Conservation (phyloP, 2,113 vertebrate genomes). For the Hyperopisus bebe region DNA sequence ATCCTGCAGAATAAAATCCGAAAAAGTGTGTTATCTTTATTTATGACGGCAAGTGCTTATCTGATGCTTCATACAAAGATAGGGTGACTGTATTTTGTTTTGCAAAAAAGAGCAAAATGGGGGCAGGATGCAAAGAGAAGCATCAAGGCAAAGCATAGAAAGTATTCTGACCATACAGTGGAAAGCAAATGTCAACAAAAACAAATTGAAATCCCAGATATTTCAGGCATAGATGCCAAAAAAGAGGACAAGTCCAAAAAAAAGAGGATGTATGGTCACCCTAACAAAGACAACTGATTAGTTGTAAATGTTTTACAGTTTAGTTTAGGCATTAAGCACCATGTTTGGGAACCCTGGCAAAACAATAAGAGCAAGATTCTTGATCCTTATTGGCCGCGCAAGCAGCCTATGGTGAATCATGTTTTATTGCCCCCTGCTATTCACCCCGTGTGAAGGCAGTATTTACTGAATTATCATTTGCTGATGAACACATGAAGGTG, state of each 20-base stretch:
- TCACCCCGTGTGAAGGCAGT: background rate
- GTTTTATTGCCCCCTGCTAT: background rate
- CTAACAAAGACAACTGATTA: background rate
- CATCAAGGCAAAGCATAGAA: background rate
- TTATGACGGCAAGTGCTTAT: background rate
- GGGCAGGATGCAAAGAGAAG: background rate
- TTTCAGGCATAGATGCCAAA: background rate
- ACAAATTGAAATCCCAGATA: background rate
- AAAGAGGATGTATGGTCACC: background rate
- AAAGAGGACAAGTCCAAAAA: background rate
- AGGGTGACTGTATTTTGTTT: background rate
- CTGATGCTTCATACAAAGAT: background rate
- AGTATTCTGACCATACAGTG: background rate
- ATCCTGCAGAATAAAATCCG: background rate
- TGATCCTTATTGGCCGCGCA: background rate
- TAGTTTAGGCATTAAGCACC: background rate
- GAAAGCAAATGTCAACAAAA: background rate
- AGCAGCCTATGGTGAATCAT: background rate
- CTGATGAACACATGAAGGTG: background rate
- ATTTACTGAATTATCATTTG: background rate
- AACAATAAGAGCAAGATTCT: background rate
- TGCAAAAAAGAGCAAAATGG: background rate
- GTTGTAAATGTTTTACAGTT: background rate
- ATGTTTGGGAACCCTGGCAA: background rate
- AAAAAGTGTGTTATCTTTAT: background rate